A percentile compares a stretch with the other conserved stretches of the same genome.
Conservation (phyloP, 2,888 invertebrate genomes). For the Nomada hirtipes region DNA sequence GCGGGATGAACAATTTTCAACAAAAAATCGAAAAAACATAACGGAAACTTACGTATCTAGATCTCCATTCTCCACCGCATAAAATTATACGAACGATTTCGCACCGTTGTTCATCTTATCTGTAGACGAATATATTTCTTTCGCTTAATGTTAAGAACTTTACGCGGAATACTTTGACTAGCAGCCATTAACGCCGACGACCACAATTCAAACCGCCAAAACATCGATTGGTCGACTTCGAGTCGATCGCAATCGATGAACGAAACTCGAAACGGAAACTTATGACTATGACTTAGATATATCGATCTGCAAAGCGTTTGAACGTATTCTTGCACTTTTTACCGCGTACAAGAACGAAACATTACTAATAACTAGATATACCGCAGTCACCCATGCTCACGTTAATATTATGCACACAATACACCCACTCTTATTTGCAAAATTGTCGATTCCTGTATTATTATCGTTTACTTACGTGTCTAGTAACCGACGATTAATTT, state of each 20-base stretch:
- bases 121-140: slow-evolving; percentile 12
- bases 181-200: not conserved
- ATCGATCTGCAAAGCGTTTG: slow-evolving; percentile 14
- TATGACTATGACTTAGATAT: slow-evolving; percentile 34
- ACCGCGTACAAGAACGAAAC: slow-evolving; percentile 24
- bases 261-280: slow-evolving; percentile 51
- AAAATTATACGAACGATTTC: not conserved
- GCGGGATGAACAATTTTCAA: slow-evolving; percentile 73
- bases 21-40: slow-evolving; percentile 65
- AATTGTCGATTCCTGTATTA: slow-evolving; percentile 46
- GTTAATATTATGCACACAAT: slow-evolving; percentile 29
- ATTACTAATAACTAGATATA: slow-evolving; percentile 34
- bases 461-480: slow-evolving; percentile 24
- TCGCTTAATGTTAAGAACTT: not conserved
- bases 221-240: too few relatives aligned
- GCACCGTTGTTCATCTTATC: not conserved
- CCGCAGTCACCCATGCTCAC: slow-evolving; percentile 11
- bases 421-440: slow-evolving; percentile 9
- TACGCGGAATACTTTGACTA: not conserved
- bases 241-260: not conserved
- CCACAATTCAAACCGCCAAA: not conserved
- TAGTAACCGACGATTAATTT: slow-evolving; percentile 45
- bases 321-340: not conserved
- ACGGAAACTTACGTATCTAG: slow-evolving; percentile 76
- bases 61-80: slow-evolving; percentile 11